Percentiles rank a stretch among this genome's conserved stretches.
phyloP scores from a whole-genome alignment of 1,140 invertebrate genomes.

The Microplitis mediator region DNA sequence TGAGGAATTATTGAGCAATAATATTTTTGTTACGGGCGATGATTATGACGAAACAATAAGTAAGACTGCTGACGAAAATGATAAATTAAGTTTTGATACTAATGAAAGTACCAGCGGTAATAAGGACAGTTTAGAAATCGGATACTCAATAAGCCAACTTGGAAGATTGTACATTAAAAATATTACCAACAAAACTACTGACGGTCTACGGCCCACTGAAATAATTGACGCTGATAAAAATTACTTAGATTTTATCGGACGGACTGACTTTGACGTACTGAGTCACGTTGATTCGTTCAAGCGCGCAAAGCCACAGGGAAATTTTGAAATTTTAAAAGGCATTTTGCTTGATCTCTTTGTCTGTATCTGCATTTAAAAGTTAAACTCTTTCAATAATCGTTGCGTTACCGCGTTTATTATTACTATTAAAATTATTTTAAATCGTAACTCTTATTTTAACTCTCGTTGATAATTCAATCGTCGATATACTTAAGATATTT shows the following conservation, averaged over 20 bases:
- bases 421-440: neutral
- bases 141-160: conserved; percentile 51
- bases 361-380: conserved; percentile 52
- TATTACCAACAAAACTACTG: conserved; percentile 29
- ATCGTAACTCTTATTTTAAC: too few relatives aligned
- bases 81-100: conserved; percentile 30
- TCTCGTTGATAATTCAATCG: too few relatives aligned
- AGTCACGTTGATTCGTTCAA: conserved; percentile 40
- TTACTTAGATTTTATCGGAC: conserved; percentile 42
- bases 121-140: conserved; percentile 51
- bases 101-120: conserved; percentile 42
- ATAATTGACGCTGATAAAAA: conserved; percentile 32
- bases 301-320: conserved; percentile 48
- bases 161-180: conserved; percentile 42
- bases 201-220: conserved; percentile 29
- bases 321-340: conserved; percentile 49
- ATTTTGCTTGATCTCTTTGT: conserved; percentile 56
- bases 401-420: conserved; percentile 13
- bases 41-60: conserved; percentile 16
- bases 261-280: conserved; percentile 39
- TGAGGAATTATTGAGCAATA: neutral
- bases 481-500: too few relatives aligned
- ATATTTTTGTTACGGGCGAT: neutral
- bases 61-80: neutral
- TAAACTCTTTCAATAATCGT: neutral